phyloP scores from a whole-genome alignment of 2,113 vertebrate species.

The Camelus bactrianus region DNA sequence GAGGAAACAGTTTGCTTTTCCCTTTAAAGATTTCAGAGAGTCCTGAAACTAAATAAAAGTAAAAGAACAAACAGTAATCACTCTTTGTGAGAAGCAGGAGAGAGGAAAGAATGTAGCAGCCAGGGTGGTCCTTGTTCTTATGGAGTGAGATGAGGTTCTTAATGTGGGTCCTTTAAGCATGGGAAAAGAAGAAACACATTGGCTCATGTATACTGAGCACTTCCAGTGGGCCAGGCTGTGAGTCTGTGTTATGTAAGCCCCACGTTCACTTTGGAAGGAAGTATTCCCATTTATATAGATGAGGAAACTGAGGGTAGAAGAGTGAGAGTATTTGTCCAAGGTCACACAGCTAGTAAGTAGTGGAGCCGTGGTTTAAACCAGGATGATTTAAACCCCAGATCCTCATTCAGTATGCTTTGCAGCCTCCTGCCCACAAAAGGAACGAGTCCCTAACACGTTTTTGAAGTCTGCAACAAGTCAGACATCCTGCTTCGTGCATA shows the following conservation, averaged over 20 bases:
- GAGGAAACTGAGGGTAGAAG: background rate
- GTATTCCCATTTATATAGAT: background rate
- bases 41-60: background rate
- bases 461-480: conserved; percentile 14
- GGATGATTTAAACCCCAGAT: background rate
- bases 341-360: background rate
- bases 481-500: background rate
- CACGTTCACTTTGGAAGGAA: background rate
- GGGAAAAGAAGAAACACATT: background rate
- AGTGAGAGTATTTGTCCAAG: background rate
- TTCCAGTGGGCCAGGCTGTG: background rate
- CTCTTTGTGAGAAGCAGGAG: background rate
- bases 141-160: background rate
- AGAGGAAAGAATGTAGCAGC: background rate
- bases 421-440: background rate
- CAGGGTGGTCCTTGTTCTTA: background rate
- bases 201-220: background rate
- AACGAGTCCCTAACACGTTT: background rate
- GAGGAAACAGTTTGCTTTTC: background rate
- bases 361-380: background rate
- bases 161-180: background rate
- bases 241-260: background rate
- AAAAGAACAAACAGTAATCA: background rate
- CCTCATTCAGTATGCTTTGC: background rate
- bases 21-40: background rate